Percentiles rank a stretch among this genome's conserved stretches.
Evolutionary conservation across 2,888 invertebrate genomes (phyloP).

Genomic region (Rhodophaea formosa): DNA sequence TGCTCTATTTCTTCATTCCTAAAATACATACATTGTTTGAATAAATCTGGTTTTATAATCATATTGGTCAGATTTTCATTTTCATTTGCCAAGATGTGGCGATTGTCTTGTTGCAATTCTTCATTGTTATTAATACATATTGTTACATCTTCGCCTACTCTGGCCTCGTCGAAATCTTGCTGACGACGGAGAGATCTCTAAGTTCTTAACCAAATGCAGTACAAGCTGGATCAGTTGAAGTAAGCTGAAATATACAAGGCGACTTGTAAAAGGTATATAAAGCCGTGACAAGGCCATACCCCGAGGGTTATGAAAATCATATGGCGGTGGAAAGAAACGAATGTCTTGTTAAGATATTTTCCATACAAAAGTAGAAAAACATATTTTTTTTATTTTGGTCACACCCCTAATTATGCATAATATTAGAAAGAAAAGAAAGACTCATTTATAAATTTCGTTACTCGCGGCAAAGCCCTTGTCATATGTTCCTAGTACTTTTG

Average conservation of each 20-base stretch:
- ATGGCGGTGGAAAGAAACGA: too few relatives aligned
- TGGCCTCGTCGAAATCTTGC: background rate
- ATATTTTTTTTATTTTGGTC: too few relatives aligned
- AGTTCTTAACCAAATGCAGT: conserved; percentile 17
- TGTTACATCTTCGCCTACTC: conserved; percentile 7
- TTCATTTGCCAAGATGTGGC: conserved; percentile 6
- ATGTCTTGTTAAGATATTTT: too few relatives aligned
- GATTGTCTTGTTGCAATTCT: background rate
- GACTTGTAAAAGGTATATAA: too few relatives aligned
- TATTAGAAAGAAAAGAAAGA: too few relatives aligned
- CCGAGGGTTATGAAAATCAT: too few relatives aligned
- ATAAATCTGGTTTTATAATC: conserved; percentile 5
- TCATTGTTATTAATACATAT: background rate
- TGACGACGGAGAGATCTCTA: conserved; percentile 8
- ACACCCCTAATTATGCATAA: too few relatives aligned
- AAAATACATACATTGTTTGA: background rate
- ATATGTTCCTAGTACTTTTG: too few relatives aligned
- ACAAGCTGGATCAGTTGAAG: conserved; percentile 10
- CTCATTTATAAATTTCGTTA: too few relatives aligned
- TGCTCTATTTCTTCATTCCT: background rate
- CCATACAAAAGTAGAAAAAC: too few relatives aligned
- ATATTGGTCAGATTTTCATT: conserved; percentile 4
- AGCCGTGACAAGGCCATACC: too few relatives aligned
- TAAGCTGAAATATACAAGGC: conserved; percentile 8
- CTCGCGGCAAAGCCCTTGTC: too few relatives aligned